Evolutionary conservation across 2,797 vertebrate species (phyloP).

Genomic region (Okamejei kenojei): DNA sequence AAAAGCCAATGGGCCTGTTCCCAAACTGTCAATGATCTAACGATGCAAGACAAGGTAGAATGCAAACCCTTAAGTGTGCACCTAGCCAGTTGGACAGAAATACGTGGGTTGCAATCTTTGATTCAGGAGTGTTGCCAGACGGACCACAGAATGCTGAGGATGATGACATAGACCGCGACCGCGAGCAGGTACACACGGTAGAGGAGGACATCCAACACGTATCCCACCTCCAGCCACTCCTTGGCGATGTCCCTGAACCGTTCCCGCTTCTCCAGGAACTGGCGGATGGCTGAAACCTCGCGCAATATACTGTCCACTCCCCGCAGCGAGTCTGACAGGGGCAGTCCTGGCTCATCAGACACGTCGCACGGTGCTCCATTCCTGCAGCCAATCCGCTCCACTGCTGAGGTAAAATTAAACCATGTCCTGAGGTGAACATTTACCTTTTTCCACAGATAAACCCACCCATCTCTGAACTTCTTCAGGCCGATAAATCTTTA

Average conservation of each 20-base stretch:
- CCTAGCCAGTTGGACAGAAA: not conserved
- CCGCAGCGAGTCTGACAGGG: conserved; percentile 50
- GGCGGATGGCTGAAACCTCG: conserved; percentile 74
- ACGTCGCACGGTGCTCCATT: conserved; percentile 51
- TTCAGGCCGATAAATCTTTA: not conserved
- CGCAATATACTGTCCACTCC: conserved; percentile 68
- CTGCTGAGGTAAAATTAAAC: conserved; percentile 48
- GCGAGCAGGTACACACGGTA: conserved; percentile 80
- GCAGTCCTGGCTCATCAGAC: conserved; percentile 42
- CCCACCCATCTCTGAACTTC: not conserved
- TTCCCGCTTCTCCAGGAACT: conserved; percentile 77
- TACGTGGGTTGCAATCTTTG: too few species aligned
- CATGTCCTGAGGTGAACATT: too few species aligned
- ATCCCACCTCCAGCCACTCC: conserved; percentile 91
- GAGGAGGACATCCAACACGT: conserved; percentile 81
- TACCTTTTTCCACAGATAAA: not conserved
- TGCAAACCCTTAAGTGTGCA: not conserved
- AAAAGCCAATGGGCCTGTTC: not conserved
- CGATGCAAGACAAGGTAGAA: not conserved
- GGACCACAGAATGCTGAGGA: conserved; percentile 80
- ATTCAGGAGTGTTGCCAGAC: conserved; percentile 75
- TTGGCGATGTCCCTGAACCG: conserved; percentile 70
- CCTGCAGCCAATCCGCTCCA: conserved; percentile 59
- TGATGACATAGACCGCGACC: conserved; percentile 77
- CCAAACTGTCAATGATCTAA: not conserved